phyloP scores from a whole-genome alignment of 2,888 invertebrate species.

The Galeruca laticollis region DNA sequence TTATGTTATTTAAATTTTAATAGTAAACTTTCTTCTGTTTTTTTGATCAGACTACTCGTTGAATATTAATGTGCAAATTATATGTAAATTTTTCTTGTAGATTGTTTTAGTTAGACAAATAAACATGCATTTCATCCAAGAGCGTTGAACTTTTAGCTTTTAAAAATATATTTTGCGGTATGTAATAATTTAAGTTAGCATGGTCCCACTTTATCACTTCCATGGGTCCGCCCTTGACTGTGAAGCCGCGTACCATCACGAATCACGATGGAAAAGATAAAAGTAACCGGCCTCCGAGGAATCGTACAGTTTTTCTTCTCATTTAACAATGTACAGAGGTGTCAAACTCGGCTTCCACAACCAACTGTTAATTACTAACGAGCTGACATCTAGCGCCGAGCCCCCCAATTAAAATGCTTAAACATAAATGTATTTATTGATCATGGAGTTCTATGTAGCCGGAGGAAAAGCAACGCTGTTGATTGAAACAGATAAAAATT shows the following conservation, averaged over 20 bases:
- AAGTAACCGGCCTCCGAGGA: slow-evolving; percentile 54
- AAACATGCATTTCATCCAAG: background rate
- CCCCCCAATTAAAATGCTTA: slow-evolving; percentile 65
- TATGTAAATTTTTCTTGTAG: too few relatives aligned
- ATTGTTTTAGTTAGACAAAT: too few relatives aligned
- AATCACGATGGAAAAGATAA: slow-evolving; percentile 60
- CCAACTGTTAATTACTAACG: slow-evolving; percentile 66
- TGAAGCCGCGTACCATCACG: slow-evolving; percentile 58
- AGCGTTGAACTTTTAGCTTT: background rate
- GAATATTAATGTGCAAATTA: too few relatives aligned
- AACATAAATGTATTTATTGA: slow-evolving; percentile 63
- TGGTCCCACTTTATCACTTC: slow-evolving; percentile 20
- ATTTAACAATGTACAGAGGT: slow-evolving; percentile 66
- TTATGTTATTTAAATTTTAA: too few relatives aligned
- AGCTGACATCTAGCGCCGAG: slow-evolving; percentile 65
- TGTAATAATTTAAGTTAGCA: slow-evolving; percentile 2
- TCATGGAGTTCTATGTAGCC: slow-evolving; percentile 12
- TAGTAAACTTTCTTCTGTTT: too few relatives aligned
- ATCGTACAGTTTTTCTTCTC: slow-evolving; percentile 41
- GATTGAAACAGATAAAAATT: background rate
- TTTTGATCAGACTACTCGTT: too few relatives aligned
- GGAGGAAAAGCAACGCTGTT: slow-evolving; percentile 8
- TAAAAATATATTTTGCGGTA: slow-evolving; percentile 1
- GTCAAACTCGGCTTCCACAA: slow-evolving; percentile 66
- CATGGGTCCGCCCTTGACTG: slow-evolving; percentile 20